Evolutionary conservation across 2,888 invertebrate species (phyloP), one percentile per base, ranked within the genome.

Genomic region (Hypena proboscidalis): DNA sequence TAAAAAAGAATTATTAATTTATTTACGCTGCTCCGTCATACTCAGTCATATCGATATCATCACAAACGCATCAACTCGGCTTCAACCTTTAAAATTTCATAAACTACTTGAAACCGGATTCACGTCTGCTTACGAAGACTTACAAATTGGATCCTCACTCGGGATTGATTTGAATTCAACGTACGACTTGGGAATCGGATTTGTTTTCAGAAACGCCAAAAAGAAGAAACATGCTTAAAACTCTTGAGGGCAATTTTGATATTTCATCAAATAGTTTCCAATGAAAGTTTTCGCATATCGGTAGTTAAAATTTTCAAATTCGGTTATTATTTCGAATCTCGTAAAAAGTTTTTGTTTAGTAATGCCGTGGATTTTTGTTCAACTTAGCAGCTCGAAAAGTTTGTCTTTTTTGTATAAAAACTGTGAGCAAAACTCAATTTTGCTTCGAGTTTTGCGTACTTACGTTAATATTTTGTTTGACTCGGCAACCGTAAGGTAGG

Each of bases 101-200:
- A 39, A 60, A 57, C 43, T 53, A 43, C 36, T 49, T 30, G 9
- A 48, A 58, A 45, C 32, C 42, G 38, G 45, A 44, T 44, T 50
- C 60, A 45, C 50, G 23, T 56, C 46, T 53, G 46, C 51, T 47
- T 50, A 51, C 37, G 45, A 57, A 62, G 44, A 52, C 48, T 53
- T 56, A 17, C 47, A 64, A 64, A 70, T 70, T 60, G 66, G 52
- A 64, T 66, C 46, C 43, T 32, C 50, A 49, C 43, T 46, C 55
- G 43, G 47, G 51, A 60, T 64, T 66, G 57, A 63, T 69, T 64
- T 56, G 58, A 58, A 58, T 61, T 47, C 49, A 61, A 41, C 53
- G 40, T 57, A 7, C 51, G 36, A 58, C 55, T 56, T 29, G 52
- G 39, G 42, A 59, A 62, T 61, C 33, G 56, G 38, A 69, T 70